Evolutionary conservation across 2,797 vertebrate species (phyloP).

Genomic region (Heterohyrax brucei): DNA sequence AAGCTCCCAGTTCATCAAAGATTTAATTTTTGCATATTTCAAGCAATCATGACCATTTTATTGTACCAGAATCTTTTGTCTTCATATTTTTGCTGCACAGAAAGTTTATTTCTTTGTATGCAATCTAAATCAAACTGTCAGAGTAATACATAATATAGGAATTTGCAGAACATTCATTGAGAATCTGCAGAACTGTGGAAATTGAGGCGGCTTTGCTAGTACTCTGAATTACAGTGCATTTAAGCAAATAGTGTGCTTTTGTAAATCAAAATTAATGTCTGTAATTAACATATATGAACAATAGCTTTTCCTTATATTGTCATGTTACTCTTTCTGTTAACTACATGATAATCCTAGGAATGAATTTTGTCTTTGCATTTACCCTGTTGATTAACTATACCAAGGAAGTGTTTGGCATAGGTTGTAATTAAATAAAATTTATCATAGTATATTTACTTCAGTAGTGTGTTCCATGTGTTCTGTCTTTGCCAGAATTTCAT

Average conservation of each 20-base stretch:
- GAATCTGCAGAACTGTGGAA: slow-evolving; percentile 19
- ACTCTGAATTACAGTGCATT: not conserved
- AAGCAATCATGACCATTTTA: not conserved
- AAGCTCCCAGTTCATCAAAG: not conserved
- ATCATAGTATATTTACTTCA: slow-evolving; percentile 66
- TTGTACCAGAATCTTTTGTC: not conserved
- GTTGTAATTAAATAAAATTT: slow-evolving; percentile 54
- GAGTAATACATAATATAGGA: not conserved
- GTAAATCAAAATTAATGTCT: slow-evolving; percentile 18
- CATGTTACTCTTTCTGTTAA: not conserved
- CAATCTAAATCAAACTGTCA: not conserved
- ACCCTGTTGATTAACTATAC: not conserved
- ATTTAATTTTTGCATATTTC: slow-evolving; percentile 51
- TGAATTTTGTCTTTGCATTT: slow-evolving; percentile 26
- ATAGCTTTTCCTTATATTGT: not conserved
- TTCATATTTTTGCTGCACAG: slow-evolving; percentile 35
- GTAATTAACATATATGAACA: not conserved
- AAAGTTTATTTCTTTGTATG: slow-evolving; percentile 6
- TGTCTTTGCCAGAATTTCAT: slow-evolving; percentile 73
- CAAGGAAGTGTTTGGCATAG: slow-evolving; percentile 31
- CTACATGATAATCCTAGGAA: slow-evolving; percentile 5
- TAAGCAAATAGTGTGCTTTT: slow-evolving; percentile 16
- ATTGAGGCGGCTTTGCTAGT: slow-evolving; percentile 9
- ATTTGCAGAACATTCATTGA: slow-evolving; percentile 24
- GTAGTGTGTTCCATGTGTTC: slow-evolving; percentile 64